These are phyloP conservation scores for Camponotus fellah DNA, from an alignment of 2,888 invertebrate species.

Conservation along the genomic window DNA sequence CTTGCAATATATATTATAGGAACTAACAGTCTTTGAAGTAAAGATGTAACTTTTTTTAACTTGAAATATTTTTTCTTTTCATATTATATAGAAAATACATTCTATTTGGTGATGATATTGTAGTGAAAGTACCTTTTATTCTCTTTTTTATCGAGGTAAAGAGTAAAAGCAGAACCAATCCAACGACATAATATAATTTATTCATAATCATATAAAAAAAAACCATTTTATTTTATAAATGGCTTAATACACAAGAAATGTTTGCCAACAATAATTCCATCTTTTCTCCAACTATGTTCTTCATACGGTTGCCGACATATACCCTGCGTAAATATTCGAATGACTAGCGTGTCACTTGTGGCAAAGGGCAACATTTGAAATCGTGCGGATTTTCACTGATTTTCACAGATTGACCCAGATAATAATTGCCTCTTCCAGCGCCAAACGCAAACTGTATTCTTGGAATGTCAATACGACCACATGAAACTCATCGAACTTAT, in stretches of 20 bases:
- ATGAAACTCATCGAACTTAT: conserved; percentile 64
- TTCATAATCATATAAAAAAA: conserved; percentile 83
- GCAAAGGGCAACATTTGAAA: conserved; percentile 50
- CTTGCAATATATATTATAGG: background rate
- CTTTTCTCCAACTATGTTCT: conserved; percentile 60
- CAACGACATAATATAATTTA: conserved; percentile 84
- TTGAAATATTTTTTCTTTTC: background rate
- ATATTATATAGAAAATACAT: background rate
- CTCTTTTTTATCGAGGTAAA: conserved; percentile 15
- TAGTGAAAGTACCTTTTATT: background rate
- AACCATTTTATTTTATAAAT: conserved; percentile 79
- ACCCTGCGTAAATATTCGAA: conserved; percentile 75
- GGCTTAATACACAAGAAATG: conserved; percentile 74
- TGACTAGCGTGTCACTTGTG: conserved; percentile 74
- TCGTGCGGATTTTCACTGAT: conserved; percentile 23
- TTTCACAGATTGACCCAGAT: conserved; percentile 21
- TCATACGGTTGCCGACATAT: conserved; percentile 69
- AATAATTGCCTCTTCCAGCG: conserved; percentile 18
- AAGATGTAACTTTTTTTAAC: conserved; percentile 16
- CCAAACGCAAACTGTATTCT: conserved; percentile 43
- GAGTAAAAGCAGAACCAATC: conserved; percentile 62
- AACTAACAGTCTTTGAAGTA: background rate
- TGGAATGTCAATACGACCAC: conserved; percentile 73
- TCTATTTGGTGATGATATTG: background rate
- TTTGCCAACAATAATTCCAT: conserved; percentile 76